Base-by-base conservation (phyloP, 2,888 invertebrate species). In the Pseudococcus jackbeardsleyi region DNA sequence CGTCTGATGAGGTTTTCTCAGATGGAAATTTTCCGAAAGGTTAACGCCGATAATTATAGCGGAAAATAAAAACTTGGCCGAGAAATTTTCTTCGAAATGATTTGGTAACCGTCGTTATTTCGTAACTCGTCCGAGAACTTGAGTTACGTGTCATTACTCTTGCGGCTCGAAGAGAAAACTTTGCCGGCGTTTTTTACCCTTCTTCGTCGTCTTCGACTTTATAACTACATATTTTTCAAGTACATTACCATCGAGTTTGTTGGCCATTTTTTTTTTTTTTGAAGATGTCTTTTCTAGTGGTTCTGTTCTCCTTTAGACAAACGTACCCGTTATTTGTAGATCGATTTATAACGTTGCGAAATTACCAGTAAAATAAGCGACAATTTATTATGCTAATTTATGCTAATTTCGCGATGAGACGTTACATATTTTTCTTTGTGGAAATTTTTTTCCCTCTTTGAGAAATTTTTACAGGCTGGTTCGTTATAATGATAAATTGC, bases 81-180 rank as follows among this genome's bases (percentile, higher is more conserved):
- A 72, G 12, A 72, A 72, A 33, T 72, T 72, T 72, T 72, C 72
- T 12, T n/a, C 72, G 72, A 72, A 72, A 72, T 72, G 72, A 72
- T 33, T 72, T 72, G 11, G 72, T 72, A 68, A 68, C 68, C 15
- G 42, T 68, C 26, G 26, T 68, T 68, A 72, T 72, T 72, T 72
- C 33, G 72, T 33, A 72, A 72, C 17, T 72, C 72, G 72, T 72
- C 72, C 72, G 33, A 72, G 72, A 72, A 72, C 72, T 72, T 72
- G 72, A 72, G 72, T 33, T 72, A 72, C 72, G 72, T 72, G 72
- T 72, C 72, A 72, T 72, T 72, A 72, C 72, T 33, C 72, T 72
- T 33, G 72, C 15, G 33, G 42, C 42, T 42, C 42, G 42, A 8
- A 3, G 9, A 42, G 8, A 42, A 42, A 72, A 39, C 11, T 54